Conservation (phyloP, 2,888 invertebrate species). For the Conchocele bisecta region DNA sequence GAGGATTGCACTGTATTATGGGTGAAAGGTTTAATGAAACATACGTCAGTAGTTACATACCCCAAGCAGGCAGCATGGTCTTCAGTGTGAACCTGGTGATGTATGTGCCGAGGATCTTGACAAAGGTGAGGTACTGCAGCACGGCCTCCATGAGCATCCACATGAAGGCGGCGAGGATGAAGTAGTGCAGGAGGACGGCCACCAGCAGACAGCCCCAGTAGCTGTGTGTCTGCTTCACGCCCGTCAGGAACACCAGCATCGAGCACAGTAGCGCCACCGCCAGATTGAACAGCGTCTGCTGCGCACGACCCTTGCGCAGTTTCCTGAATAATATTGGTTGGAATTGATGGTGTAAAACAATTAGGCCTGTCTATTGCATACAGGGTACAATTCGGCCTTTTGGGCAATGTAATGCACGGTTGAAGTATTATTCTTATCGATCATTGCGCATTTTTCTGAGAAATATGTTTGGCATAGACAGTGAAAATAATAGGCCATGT, state of each 20-base stretch:
- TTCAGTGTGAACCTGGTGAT: conserved; percentile 86
- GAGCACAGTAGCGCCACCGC: conserved; percentile 87
- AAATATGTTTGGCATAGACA: too few relatives aligned
- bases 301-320: conserved; percentile 87
- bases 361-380: background rate
- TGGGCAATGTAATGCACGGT: too few relatives aligned
- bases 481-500: too few relatives aligned
- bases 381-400: background rate
- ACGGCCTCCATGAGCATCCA: conserved; percentile 90
- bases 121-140: conserved; percentile 88
- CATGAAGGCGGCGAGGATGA: conserved; percentile 87
- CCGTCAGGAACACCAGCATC: conserved; percentile 83
- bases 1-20: too few relatives aligned
- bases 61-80: conserved; percentile 87
- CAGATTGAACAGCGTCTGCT: conserved; percentile 87
- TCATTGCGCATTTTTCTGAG: background rate
- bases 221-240: conserved; percentile 79
- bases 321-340: conserved; percentile 82
- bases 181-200: conserved; percentile 87
- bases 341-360: background rate
- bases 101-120: conserved; percentile 86
- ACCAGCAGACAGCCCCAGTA: conserved; percentile 85
- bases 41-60: conserved; percentile 80
- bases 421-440: too few relatives aligned
- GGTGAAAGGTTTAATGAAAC: too few relatives aligned